Base-by-base conservation (phyloP, 2,113 vertebrate genomes). In the Prunella himalayana region DNA sequence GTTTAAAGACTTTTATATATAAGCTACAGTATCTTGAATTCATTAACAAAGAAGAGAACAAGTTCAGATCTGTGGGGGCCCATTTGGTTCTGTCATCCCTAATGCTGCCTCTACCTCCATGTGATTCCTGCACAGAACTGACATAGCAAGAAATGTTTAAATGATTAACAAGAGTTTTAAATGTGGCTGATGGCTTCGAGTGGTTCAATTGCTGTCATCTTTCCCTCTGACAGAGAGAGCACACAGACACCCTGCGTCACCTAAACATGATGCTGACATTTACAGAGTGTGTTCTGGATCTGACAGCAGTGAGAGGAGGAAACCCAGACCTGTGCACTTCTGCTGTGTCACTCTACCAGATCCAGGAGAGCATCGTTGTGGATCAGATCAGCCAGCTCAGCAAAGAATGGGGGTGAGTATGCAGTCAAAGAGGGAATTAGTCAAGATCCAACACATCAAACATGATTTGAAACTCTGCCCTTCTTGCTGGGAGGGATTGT, bases 321-420 rank as follows among this genome's bases (percentile, higher is more conserved):
- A 98, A 98, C 81, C 98, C 98, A 14, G 99, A 99, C 45, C 97
- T 99, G 11, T 99, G 98, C 9, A 88, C 98, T 31, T 99, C 99
- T 1, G 98, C 99, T 2, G 97, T 98, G 11, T 99, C 99, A 1
- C 96, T 99, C 37, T 99, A 99, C 95, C 99, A 99, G 42, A 99
- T 99, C 53, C 99, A 99, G 90, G 99, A 99, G 95, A 99, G 99
- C 33, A 98, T 99, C 76, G 98, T 99, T 5, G 99, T 99, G 54
- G 99, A 99, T 98, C 99, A 99, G 98, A 99, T 99, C 94, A 99
- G 99, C 97, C 99, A 99, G 94, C 98, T 99, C 88, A 99, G 99
- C 98, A 99, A 98, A 94, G 99, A 99, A 49, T 99, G 99, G 99
- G 99, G 99, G 99, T 99, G 96, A 95, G 98, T 96, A 7, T 78